A percentile compares a stretch with the other conserved stretches of the same genome.
These are phyloP conservation scores for Rhagonycha lutea DNA, from an alignment of 2,888 invertebrate genomes.

Conservation along the genomic window DNA sequence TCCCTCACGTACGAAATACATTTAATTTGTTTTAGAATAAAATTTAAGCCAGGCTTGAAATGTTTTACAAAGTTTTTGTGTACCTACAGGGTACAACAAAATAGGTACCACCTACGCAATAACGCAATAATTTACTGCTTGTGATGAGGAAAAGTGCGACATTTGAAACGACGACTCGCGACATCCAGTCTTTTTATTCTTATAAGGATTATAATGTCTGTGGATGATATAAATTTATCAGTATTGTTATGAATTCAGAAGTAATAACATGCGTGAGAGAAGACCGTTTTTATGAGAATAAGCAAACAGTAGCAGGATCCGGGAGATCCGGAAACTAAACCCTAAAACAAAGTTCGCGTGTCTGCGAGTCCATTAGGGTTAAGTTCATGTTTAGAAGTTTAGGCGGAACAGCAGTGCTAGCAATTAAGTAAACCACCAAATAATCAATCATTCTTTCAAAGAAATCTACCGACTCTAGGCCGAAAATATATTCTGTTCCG, in stretches of 20 bases:
- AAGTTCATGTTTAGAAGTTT: slow-evolving; percentile 48
- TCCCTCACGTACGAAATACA: background rate
- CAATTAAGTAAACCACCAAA: slow-evolving; percentile 47
- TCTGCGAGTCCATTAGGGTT: slow-evolving; percentile 46
- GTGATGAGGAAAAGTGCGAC: background rate
- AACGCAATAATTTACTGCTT: too few relatives aligned
- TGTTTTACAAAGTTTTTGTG: background rate
- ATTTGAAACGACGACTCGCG: background rate
- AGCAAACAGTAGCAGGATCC: slow-evolving; percentile 11
- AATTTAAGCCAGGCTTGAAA: background rate
- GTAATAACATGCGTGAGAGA: slow-evolving; percentile 18
- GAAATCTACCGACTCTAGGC: slow-evolving; percentile 35
- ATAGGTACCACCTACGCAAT: background rate
- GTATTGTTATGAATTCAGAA: slow-evolving; percentile 14
- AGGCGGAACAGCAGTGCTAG: slow-evolving; percentile 43
- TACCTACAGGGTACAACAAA: background rate
- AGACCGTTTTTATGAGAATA: slow-evolving; percentile 18
- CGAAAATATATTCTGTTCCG: slow-evolving; percentile 39
- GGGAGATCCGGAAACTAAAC: slow-evolving; percentile 4
- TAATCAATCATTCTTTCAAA: slow-evolving; percentile 47
- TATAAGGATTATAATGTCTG: background rate
- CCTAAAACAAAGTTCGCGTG: slow-evolving; percentile 42
- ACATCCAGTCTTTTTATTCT: background rate
- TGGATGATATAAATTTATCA: slow-evolving; percentile 3
- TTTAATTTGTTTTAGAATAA: background rate